A percentile compares a stretch with the other conserved stretches of the same genome.
Conservation (phyloP, 2,797 vertebrate genomes). For the Hozukius guyotensis region DNA sequence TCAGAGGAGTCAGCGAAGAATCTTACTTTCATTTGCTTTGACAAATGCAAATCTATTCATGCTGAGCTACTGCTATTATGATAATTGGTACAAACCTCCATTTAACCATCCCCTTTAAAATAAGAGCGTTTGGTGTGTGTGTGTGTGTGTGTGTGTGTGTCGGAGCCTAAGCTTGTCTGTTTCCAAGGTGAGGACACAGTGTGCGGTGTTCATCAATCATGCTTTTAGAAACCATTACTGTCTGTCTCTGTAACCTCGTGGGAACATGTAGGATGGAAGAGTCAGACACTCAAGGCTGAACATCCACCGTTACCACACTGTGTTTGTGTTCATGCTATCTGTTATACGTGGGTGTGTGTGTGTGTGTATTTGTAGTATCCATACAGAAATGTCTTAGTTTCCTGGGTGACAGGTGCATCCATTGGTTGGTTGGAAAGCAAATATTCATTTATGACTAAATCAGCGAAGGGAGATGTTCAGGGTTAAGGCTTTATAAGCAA, state of each 20-base stretch:
- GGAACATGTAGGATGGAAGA: constrained; percentile 45
- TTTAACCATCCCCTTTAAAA: constrained; percentile 13
- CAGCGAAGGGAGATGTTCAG: neutral
- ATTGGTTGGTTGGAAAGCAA: neutral
- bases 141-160: neutral
- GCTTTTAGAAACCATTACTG: constrained; percentile 65
- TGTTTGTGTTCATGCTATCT: neutral
- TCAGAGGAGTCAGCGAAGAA: neutral
- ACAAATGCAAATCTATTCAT: neutral
- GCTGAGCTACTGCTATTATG: constrained; percentile 6
- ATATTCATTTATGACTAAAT: neutral
- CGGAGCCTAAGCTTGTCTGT: neutral
- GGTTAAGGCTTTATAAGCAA: neutral
- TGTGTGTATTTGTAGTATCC: neutral
- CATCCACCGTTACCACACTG: constrained; percentile 15
- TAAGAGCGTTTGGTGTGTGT: neutral
- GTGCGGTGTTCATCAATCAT: constrained; percentile 61
- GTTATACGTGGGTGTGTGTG: neutral
- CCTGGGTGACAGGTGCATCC: constrained; percentile 23
- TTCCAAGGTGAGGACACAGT: constrained; percentile 46
- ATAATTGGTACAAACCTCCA: constrained; percentile 9
- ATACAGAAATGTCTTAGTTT: constrained; percentile 20
- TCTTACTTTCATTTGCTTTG: neutral
- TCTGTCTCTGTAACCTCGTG: constrained; percentile 51
- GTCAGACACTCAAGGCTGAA: constrained; percentile 51